Evolutionary conservation across 2,888 invertebrate genomes (phyloP), one percentile per base, ranked within the genome.

Genomic region (Heliconius aoede): DNA sequence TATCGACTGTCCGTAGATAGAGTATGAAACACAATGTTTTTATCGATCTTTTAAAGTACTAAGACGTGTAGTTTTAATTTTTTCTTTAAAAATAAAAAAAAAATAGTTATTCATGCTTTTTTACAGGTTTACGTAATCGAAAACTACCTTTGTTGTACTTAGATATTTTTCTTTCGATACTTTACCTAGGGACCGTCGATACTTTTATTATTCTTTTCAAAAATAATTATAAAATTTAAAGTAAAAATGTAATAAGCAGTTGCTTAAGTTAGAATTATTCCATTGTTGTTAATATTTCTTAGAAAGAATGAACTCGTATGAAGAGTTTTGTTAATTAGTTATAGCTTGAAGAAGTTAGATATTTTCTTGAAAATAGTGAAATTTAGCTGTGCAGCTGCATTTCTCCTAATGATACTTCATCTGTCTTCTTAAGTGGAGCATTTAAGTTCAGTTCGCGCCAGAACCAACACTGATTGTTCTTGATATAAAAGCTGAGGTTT

Each of bases 341-440:
- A 36, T 36, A 36, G 32, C 21, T 69, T 71, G 62, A 62, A 51
- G 36, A 72, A 61, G 40, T 40, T 28, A 60, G 26, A 72, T 30
- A 76, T 72, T 46, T 62, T 71, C 76, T 73, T 36, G 67, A 72
- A 76, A 80, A 71, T 78, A 76, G 64, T 73, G 51, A 69, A 74
- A 55, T 74, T 69, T 71, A 40, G 74, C 76, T 46, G 65, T 78
- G 73, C 73, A 78, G 73, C 65, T 76, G 79, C 79, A 76, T 78
- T 76, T 73, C 72, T 72, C 74, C 74, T 80, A 80, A 80, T 77
- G 73, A 60, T 46, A 73, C 73, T 36, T 64, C 76, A 78, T 80
- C 73, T 77, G 76, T 79, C 78, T 77, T 79, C 78, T 78, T 79
- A 80, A 81, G 79, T 80, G 74, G 78, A 77, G 75, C 81, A 78